phyloP scores from a whole-genome alignment of 2,113 vertebrate genomes.

The Silurus glanis region DNA sequence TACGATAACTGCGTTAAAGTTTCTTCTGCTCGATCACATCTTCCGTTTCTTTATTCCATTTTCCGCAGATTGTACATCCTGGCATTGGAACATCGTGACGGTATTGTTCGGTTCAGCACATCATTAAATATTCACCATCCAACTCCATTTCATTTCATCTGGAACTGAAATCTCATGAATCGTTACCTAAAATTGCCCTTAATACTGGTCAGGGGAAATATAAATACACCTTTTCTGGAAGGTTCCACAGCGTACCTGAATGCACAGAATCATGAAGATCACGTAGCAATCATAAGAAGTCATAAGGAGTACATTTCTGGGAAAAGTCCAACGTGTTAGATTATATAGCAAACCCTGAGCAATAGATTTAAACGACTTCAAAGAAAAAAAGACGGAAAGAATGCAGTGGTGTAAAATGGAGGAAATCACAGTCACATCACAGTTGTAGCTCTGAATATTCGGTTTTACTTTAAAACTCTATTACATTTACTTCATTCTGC shows the following conservation, averaged over 20 bases:
- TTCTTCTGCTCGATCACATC: background rate
- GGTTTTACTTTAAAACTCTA: no score
- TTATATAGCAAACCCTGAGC: background rate
- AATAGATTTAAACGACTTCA: no score
- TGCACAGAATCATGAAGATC: background rate
- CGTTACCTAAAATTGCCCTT: background rate
- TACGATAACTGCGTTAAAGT: conserved; percentile 7
- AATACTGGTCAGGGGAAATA: background rate
- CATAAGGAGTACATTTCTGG: background rate
- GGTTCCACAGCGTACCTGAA: no score
- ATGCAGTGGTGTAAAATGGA: no score
- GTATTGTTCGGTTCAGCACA: background rate
- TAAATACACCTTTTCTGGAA: no score
- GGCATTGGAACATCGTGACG: background rate
- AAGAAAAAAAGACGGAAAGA: background rate
- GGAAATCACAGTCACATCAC: no score
- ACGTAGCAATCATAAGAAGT: background rate
- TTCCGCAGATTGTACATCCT: background rate
- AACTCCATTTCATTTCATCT: background rate
- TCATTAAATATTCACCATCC: background rate
- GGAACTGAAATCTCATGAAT: background rate
- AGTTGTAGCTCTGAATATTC: no score
- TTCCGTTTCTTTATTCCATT: background rate
- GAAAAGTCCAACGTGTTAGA: background rate
- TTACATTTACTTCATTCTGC: no score